Evolutionary conservation across 2,797 vertebrate genomes (phyloP).

Genomic region (Anas bernieri): DNA sequence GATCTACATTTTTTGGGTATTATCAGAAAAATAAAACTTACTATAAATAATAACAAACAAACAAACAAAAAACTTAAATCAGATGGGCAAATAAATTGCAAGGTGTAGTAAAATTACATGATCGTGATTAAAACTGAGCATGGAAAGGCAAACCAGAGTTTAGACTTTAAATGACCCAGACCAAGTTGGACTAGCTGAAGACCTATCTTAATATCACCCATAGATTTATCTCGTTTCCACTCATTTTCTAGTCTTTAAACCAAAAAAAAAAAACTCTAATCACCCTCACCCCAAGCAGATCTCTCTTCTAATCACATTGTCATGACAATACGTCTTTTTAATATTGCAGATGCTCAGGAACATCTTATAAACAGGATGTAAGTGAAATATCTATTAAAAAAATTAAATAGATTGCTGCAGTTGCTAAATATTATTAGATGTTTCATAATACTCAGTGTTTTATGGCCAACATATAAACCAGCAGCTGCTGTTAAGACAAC

Average conservation of each 20-base stretch:
- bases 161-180: background rate
- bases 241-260: background rate
- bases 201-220: background rate
- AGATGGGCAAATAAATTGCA: background rate
- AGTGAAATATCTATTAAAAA: background rate
- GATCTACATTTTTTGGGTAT: background rate
- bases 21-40: background rate
- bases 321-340: background rate
- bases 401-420: conserved; percentile 8
- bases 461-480: conserved; percentile 23
- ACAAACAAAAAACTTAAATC: background rate
- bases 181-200: background rate
- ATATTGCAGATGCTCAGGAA: background rate
- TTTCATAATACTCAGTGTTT: conserved; percentile 21
- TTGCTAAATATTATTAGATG: conserved; percentile 33
- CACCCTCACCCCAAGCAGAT: background rate
- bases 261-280: background rate
- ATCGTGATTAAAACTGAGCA: background rate
- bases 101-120: background rate
- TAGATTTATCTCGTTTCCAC: background rate
- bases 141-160: background rate
- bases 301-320: background rate
- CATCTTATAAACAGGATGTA: conserved; percentile 36
- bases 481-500: conserved; percentile 8
- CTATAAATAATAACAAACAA: background rate